phyloP scores from a whole-genome alignment of 2,113 vertebrate genomes.

The Girardinichthys multiradiatus region DNA sequence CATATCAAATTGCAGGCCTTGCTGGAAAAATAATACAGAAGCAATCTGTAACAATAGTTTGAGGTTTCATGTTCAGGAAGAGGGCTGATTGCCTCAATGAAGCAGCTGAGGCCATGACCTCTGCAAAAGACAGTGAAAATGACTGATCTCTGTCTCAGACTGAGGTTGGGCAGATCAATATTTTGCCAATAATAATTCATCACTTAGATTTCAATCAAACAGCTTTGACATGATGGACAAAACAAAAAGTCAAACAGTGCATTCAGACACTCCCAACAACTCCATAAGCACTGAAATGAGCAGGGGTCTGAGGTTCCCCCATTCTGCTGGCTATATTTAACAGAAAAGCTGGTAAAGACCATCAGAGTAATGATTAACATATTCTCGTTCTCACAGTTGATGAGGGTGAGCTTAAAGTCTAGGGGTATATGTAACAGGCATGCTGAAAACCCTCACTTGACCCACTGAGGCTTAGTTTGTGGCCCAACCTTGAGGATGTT shows the following conservation, averaged over 20 bases:
- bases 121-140: constrained; percentile 44
- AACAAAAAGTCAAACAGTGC: constrained; percentile 53
- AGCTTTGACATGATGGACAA: constrained; percentile 11
- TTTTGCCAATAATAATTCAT: constrained; percentile 49
- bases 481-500: constrained; percentile 78
- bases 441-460: constrained; percentile 56
- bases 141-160: constrained; percentile 46
- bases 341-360: constrained; percentile 11
- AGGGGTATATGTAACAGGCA: constrained; percentile 37
- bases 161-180: constrained; percentile 54
- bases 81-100: constrained; percentile 1
- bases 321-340: neutral
- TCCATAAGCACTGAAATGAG: constrained; percentile 23
- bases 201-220: constrained; percentile 25
- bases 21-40: constrained; percentile 14
- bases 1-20: neutral
- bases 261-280: constrained; percentile 4
- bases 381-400: neutral
- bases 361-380: neutral
- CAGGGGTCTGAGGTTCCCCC: neutral
- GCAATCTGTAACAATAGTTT: constrained; percentile 7
- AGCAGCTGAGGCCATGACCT: constrained; percentile 37
- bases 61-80: constrained; percentile 37
- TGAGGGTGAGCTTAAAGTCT: neutral
- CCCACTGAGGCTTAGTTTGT: constrained; percentile 63